phyloP scores from a whole-genome alignment of 2,888 invertebrate genomes.

The Pedicia rivosa region DNA sequence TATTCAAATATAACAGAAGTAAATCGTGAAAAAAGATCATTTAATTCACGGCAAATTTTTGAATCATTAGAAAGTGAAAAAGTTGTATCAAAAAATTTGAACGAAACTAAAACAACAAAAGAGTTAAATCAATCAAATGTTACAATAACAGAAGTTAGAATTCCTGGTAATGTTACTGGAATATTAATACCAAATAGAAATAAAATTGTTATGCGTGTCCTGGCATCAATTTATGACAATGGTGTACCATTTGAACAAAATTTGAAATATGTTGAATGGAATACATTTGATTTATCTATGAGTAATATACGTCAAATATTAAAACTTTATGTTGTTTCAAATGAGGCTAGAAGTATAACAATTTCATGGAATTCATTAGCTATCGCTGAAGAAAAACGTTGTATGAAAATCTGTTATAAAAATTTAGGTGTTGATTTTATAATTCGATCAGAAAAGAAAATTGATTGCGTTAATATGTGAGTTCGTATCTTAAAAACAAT shows the following conservation, averaged over 20 bases:
- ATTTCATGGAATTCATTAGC: constrained; percentile 16
- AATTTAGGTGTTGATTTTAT: constrained; percentile 8
- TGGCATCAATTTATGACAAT: constrained; percentile 25
- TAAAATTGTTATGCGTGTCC: constrained; percentile 23
- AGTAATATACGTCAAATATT: background rate
- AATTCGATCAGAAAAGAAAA: constrained; percentile 9
- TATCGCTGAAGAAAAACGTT: constrained; percentile 5
- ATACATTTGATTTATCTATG: constrained; percentile 14
- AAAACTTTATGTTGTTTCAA: constrained; percentile 4
- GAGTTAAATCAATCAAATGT: background rate
- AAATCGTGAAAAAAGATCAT: background rate
- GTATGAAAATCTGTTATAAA: constrained; percentile 12
- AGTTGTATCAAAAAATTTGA: background rate
- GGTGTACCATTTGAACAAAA: constrained; percentile 21
- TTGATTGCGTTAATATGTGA: constrained; percentile 16
- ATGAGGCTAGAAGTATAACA: constrained; percentile 24
- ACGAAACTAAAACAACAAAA: background rate
- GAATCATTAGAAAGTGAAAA: background rate
- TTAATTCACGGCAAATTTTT: background rate
- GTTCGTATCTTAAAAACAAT: constrained; percentile 11
- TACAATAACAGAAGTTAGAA: constrained; percentile 17
- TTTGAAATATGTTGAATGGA: constrained; percentile 29
- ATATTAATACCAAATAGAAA: constrained; percentile 23
- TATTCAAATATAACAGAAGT: background rate
- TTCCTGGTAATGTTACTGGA: constrained; percentile 27